Conservation (phyloP, 2,113 vertebrate genomes). For the Cryptomyrus ogoouensis region DNA sequence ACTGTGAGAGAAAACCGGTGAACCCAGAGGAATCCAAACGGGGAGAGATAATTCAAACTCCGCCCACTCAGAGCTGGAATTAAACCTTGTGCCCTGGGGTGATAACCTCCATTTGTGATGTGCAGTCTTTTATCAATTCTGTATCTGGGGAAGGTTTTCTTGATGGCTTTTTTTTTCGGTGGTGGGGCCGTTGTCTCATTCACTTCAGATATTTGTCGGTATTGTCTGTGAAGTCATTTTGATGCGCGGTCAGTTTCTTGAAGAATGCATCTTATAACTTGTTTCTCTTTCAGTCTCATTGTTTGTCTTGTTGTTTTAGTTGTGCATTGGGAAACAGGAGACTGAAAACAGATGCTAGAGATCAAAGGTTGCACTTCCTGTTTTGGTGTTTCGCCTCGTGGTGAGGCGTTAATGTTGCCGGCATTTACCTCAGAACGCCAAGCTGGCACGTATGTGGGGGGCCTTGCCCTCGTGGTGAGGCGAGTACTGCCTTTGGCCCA, state of each 20-base stretch:
- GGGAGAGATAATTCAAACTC: not conserved
- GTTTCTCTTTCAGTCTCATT: not conserved
- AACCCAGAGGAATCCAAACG: not conserved
- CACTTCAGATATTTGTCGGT: not conserved
- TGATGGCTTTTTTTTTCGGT: not conserved
- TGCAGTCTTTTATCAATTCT: not conserved
- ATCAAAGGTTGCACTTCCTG: conserved; percentile 36
- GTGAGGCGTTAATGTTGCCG: conserved; percentile 7
- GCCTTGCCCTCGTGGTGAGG: not conserved
- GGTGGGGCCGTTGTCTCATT: not conserved
- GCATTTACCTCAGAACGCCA: not conserved
- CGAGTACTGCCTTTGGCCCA: not conserved
- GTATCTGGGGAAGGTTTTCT: not conserved
- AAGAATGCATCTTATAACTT: not conserved
- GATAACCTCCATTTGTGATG: not conserved
- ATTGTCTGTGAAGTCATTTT: not conserved
- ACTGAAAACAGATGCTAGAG: conserved; percentile 30
- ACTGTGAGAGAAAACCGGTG: not conserved
- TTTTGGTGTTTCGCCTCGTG: conserved; percentile 29
- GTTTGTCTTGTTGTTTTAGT: conserved; percentile 2
- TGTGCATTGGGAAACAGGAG: not conserved
- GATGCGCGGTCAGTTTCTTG: not conserved
- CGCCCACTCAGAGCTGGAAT: not conserved
- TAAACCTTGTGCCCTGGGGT: not conserved
- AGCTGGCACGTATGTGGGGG: not conserved